These are phyloP conservation scores for Dolichotis patagonum DNA, from an alignment of 2,113 vertebrate species.

Conservation along the genomic window DNA sequence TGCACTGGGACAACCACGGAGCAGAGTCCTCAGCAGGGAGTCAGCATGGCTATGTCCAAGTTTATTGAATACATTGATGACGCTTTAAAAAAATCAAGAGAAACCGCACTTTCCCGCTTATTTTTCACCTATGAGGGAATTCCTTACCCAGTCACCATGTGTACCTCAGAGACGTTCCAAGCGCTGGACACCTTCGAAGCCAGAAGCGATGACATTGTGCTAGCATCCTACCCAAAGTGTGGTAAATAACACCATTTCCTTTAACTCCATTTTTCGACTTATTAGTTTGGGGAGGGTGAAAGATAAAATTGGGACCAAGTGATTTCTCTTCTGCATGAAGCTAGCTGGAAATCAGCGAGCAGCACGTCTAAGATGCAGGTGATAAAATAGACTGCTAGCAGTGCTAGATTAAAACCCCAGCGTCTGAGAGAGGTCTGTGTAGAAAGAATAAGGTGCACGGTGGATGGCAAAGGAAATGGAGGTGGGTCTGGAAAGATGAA, in stretches of 20 bases:
- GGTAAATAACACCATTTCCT: conserved; percentile 83
- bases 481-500: not conserved
- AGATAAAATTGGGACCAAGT: not conserved
- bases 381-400: not conserved
- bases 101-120: conserved; percentile 72
- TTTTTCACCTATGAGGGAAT: conserved; percentile 85
- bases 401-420: not conserved
- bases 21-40: not conserved
- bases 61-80: conserved; percentile 75
- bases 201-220: conserved; percentile 86
- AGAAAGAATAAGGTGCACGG: not conserved
- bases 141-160: conserved; percentile 84
- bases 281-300: not conserved
- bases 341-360: not conserved
- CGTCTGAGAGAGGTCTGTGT: not conserved
- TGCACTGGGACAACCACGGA: not conserved
- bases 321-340: not conserved
- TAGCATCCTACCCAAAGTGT: conserved; percentile 90
- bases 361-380: fast-evolving
- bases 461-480: not conserved
- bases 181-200: conserved; percentile 83
- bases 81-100: conserved; percentile 78
- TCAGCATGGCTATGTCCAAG: conserved; percentile 71
- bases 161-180: conserved; percentile 82
- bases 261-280: not conserved